Base-by-base conservation (phyloP, 2,797 vertebrate species). In the Agapornis canus region DNA sequence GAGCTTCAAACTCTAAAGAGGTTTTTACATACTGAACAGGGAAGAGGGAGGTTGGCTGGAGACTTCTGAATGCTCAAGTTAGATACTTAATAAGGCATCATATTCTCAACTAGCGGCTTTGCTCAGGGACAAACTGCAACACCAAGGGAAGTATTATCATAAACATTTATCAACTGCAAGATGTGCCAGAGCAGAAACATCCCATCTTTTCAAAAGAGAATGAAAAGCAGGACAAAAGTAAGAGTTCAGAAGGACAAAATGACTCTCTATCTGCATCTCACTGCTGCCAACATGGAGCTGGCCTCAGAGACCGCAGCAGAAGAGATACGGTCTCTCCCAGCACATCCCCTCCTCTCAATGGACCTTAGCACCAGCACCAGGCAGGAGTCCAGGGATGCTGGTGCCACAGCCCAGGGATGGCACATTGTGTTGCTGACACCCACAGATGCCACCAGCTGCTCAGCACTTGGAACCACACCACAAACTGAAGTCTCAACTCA, bases 241-340 rank as follows among this genome's bases (percentile, higher is more conserved):
- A 52, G 26, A 61, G 10, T 12, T 10, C 35, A 83, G 45, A 75
- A 71, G 54, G 48, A 61, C 32, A 12, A 72, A 90, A 60, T 22
- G 39, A 10, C 29, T 91, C n/a, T 32, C 20, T 20, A 8, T 25
- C 42, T 39, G 4, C 29, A 16, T 14, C 45, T 59, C 69, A 23
- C 18, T 1, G 1, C 54, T 57, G 43, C 25, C 71, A 69, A 8
- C 0, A 0, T 2, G 9, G 26, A 43, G 70, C n/a, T 75, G 63
- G 6, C 20, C n/a, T 25, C 56, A 64, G n/a, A 79, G 22, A 70
- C 4, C 32, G 25, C 7, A 21, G 40, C 60, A 86, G 65, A 27
- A 71, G 51, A 52, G 43, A 61, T 2, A 19, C 19, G 29, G 48
- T 60, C 13, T 64, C 22, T 40, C 61, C 68, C 92, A 94, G 48